A percentile compares a stretch with the other conserved stretches of the same genome.
Conservation (phyloP, 2,888 invertebrate genomes). For the Thymelicus acteon region DNA sequence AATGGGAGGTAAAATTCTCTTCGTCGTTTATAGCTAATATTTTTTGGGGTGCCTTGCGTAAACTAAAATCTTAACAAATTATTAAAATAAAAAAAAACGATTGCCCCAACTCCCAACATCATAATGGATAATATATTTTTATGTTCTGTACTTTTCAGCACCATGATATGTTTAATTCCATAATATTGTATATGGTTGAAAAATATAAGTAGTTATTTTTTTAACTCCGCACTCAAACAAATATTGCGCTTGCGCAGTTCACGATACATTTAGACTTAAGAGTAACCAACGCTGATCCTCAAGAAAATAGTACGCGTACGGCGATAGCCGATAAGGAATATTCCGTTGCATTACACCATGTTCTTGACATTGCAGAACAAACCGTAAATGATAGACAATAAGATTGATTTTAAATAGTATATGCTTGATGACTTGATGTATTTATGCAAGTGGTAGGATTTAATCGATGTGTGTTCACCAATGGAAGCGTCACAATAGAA, state of each 20-base stretch:
- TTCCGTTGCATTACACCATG: conserved; percentile 8
- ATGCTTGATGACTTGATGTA: neutral
- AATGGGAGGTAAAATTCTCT: too few species aligned
- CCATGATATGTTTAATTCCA: too few species aligned
- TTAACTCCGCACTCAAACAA: neutral
- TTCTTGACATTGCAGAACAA: neutral
- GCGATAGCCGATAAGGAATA: conserved; percentile 17
- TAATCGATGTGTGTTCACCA: conserved; percentile 59
- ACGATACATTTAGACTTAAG: neutral
- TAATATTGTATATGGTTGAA: too few species aligned
- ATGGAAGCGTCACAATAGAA: conserved; percentile 59
- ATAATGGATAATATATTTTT: too few species aligned
- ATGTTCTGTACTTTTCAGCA: too few species aligned
- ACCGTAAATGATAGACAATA: neutral
- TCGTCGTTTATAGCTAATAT: too few species aligned
- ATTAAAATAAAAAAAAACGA: too few species aligned
- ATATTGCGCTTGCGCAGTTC: conserved; percentile 1
- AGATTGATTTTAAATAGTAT: conserved; percentile 1
- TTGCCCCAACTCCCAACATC: too few species aligned
- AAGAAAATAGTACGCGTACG: conserved; percentile 1
- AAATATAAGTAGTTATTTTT: too few species aligned
- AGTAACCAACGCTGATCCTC: neutral
- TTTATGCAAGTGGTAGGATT: conserved; percentile 33
- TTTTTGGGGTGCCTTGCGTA: too few species aligned
- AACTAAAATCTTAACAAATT: too few species aligned